Evolutionary conservation across 35 echinoderm and acorn worm genomes (phyloP).

Genomic region (Ptychodera flava): DNA sequence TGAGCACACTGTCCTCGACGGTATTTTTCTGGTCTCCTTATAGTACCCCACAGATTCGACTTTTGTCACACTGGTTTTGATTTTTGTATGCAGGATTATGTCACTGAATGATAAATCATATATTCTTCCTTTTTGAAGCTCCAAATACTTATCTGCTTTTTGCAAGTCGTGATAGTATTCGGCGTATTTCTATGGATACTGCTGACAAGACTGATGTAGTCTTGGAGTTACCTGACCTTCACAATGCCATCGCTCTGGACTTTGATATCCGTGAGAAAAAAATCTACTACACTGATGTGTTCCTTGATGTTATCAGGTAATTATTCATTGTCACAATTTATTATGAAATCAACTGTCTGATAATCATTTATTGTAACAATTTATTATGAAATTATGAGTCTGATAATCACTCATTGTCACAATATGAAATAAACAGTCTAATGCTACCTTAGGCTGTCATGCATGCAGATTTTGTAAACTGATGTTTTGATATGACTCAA

Average conservation of each 20-base stretch:
- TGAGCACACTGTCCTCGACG: no score
- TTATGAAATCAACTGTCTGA: not conserved
- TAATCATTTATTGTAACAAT: not conserved
- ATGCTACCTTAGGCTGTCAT: no score
- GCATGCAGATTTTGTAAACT: no score
- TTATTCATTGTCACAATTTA: not conserved
- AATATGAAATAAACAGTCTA: no score
- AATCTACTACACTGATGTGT: constrained; percentile 83
- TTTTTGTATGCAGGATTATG: no score
- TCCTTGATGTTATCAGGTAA: constrained; percentile 68
- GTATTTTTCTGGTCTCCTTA: no score
- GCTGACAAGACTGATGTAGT: constrained; percentile 72
- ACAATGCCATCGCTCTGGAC: constrained; percentile 79
- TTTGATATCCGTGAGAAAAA: constrained; percentile 77
- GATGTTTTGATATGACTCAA: no score
- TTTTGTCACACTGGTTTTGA: no score
- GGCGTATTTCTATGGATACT: constrained; percentile 89
- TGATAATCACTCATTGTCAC: not conserved
- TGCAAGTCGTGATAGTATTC: constrained; percentile 58
- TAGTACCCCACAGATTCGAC: no score
- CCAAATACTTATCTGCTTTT: constrained; percentile 67
- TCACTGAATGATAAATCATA: no score
- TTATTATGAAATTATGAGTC: not conserved
- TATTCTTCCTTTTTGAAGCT: constrained; percentile 43
- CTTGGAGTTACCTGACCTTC: constrained; percentile 55